A percentile compares a stretch with the other conserved stretches of the same genome.
Evolutionary conservation across 2,888 invertebrate genomes (phyloP).

Genomic region (Coenonympha arcania): DNA sequence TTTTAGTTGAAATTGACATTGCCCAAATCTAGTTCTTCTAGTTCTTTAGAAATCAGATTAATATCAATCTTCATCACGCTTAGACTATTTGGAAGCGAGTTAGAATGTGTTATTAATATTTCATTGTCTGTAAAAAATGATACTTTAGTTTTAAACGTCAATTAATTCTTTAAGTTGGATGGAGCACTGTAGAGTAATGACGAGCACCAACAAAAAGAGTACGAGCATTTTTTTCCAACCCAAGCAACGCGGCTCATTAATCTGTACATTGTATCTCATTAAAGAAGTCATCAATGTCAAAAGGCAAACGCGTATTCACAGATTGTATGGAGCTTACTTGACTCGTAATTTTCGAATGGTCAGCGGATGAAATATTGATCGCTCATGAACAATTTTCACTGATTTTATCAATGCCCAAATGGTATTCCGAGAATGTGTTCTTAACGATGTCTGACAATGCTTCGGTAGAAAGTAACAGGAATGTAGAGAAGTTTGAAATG

Average conservation of each 20-base stretch:
- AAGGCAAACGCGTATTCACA: conserved; percentile 8
- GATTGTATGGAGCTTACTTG: not conserved
- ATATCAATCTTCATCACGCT: not conserved
- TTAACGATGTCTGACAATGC: not conserved
- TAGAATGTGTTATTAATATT: not conserved
- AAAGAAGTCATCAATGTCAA: conserved; percentile 32
- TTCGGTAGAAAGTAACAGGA: not conserved
- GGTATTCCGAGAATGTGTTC: not conserved
- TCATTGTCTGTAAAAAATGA: not conserved
- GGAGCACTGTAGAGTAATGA: conserved; percentile 4
- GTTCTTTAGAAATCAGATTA: no score
- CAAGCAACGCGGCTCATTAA: conserved; percentile 14
- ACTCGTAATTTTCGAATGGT: not conserved
- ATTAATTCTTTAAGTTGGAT: conserved; percentile 4
- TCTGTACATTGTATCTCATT: conserved; percentile 23
- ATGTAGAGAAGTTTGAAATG: not conserved
- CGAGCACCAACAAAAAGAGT: conserved; percentile 1
- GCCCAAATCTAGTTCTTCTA: no score
- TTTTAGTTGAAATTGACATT: not conserved
- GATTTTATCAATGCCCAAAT: not conserved
- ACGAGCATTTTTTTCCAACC: not conserved
- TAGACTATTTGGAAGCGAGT: not conserved
- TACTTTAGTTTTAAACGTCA: conserved; percentile 1
- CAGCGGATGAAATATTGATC: not conserved
- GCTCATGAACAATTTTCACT: not conserved